These are phyloP conservation scores for Stercorarius parasiticus DNA, from an alignment of 2,113 vertebrate species.

Conservation along the genomic window DNA sequence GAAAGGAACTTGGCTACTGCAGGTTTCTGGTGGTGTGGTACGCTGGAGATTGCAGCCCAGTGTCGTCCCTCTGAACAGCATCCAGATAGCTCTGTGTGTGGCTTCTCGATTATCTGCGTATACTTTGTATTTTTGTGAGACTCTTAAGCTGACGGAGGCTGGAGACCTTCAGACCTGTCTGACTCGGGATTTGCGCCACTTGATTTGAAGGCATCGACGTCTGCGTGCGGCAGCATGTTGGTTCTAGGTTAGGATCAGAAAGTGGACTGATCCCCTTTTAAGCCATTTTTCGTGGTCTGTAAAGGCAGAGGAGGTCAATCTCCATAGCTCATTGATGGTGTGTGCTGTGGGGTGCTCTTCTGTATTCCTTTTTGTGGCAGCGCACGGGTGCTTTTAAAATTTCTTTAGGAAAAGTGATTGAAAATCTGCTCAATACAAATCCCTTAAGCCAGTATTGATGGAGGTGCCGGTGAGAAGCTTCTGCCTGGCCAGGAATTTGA, in stretches of 20 bases:
- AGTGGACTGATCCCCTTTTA: not conserved
- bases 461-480: not conserved
- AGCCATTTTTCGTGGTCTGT: not conserved
- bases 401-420: not conserved
- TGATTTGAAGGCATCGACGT: not conserved
- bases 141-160: not conserved
- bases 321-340: not conserved
- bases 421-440: not conserved
- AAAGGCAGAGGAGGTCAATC: not conserved
- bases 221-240: not conserved
- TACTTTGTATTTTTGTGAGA: not conserved
- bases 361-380: not conserved
- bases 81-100: rapidly evolving
- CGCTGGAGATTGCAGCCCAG: not conserved
- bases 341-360: not conserved
- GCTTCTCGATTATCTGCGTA: rapidly evolving
- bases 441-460: not conserved
- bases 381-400: slow-evolving; percentile 18
- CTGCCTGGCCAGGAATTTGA: not conserved
- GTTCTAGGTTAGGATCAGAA: not conserved
- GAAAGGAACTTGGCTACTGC: not conserved
- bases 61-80: not conserved
- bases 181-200: rapidly evolving
- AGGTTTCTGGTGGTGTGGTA: not conserved
- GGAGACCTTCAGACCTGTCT: rapidly evolving